Conservation (phyloP, 2,113 vertebrate genomes). For the Notothenia rossii region DNA sequence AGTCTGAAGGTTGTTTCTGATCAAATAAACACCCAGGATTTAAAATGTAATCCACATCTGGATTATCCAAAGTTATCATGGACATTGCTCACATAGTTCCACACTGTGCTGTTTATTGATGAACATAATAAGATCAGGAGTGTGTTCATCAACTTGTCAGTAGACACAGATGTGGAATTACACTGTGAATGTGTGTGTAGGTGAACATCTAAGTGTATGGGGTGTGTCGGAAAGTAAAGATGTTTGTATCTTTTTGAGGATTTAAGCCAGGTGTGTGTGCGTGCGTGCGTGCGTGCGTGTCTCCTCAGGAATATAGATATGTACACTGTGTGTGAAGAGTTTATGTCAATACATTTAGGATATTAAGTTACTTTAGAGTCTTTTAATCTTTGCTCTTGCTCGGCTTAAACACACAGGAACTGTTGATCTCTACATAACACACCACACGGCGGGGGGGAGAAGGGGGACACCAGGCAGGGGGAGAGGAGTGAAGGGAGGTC, state of each 20-base stretch:
- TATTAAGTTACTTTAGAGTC: slow-evolving; percentile 55
- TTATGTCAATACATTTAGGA: slow-evolving; percentile 59
- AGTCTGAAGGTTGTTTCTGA: not conserved
- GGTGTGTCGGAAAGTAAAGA: slow-evolving; percentile 24
- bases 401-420: slow-evolving; percentile 41
- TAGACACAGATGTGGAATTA: slow-evolving; percentile 13
- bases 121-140: slow-evolving; percentile 48
- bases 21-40: slow-evolving; percentile 25
- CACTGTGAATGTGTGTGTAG: slow-evolving; percentile 8
- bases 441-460: slow-evolving; percentile 13
- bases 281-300: not conserved
- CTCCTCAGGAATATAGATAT: slow-evolving; percentile 51
- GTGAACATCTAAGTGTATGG: slow-evolving; percentile 11
- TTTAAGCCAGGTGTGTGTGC: not conserved
- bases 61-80: not conserved
- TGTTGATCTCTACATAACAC: slow-evolving; percentile 26
- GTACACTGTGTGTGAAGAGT: slow-evolving; percentile 42
- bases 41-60: slow-evolving; percentile 31
- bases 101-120: slow-evolving; percentile 49
- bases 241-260: slow-evolving; percentile 48
- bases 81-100: slow-evolving; percentile 39
- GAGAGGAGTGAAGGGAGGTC: not conserved
- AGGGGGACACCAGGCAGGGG: not conserved
- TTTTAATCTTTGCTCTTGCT: slow-evolving; percentile 50
- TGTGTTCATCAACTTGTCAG: slow-evolving; percentile 5